Evolutionary conservation across 2,113 vertebrate genomes (phyloP), one percentile per base, ranked within the genome.

Genomic region (Grallaria varia): DNA sequence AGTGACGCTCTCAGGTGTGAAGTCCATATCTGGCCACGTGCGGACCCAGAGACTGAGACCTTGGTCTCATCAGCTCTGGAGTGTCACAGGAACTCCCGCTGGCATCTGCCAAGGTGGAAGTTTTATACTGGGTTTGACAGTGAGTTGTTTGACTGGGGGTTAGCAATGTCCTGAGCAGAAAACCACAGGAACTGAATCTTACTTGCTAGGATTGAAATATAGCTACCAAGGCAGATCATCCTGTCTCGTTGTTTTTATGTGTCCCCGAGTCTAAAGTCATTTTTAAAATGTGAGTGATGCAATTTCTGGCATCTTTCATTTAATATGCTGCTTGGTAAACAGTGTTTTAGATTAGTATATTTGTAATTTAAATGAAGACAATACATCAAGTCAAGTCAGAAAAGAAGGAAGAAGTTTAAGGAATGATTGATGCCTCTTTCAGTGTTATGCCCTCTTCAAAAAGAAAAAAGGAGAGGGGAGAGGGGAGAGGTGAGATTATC

Each of bases 301-400:
- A 96, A 96, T 97, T 98, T 98, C 97, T 98, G 97, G 90, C 96
- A 97, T 97, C 97, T 98, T 97, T 97, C 97, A 98, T 98, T 98
- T 98, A 98, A 98, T 97, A 98, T 94, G 97, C 96, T 97, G 89
- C 97, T 98, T 97, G 97, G 97, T 98, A 98, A 98, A 98, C 98
- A 98, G 96, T 96, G 96, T 95, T 97, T 96, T 97, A 98, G 97
- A 98, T 98, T 98, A 98, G 97, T 97, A 88, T 97, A 98, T 98
- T 98, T 98, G 98, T 98, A 98, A 98, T 98, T 98, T 98, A 98
- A 98, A 98, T 98, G 97, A 98, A 98, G 98, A 98, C 97, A 96
- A 97, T 98, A 97, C 97, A 98, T 98, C 98, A 98, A 97, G 87
- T 89, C 91, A 93, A 97, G 96, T 97, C 97, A 96, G 95, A 95